phyloP scores from a whole-genome alignment of 1,140 invertebrate genomes.

The Schlechtendalia chinensis region DNA sequence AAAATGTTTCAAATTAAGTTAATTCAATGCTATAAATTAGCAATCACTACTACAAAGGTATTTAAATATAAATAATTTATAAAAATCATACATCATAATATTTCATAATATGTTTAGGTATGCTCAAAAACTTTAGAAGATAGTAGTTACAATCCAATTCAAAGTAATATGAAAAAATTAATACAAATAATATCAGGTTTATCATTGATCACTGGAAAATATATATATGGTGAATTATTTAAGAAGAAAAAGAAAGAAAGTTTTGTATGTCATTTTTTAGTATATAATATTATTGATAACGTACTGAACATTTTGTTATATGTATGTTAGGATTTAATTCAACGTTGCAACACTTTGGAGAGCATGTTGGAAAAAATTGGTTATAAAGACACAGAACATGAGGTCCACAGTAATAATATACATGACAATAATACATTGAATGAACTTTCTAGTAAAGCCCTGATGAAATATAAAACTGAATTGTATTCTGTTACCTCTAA shows the following conservation, averaged over 20 bases:
- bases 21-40: conserved; percentile 33
- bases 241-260: conserved; percentile 35
- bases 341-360: background rate
- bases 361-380: background rate
- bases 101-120: background rate
- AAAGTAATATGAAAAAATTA: conserved; percentile 31
- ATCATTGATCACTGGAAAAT: conserved; percentile 27
- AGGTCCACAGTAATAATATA: background rate
- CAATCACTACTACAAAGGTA: conserved; percentile 15
- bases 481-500: background rate
- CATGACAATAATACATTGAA: background rate
- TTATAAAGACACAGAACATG: conserved; percentile 1
- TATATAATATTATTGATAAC: no score
- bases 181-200: conserved; percentile 20
- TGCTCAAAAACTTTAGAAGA: conserved; percentile 23
- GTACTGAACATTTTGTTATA: background rate
- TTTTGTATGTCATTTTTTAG: background rate
- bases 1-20: conserved; percentile 22
- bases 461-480: background rate
- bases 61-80: background rate
- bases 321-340: conserved; percentile 20
- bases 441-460: background rate
- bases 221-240: conserved; percentile 18
- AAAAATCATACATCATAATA: background rate
- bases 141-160: conserved; percentile 18